Evolutionary conservation across 2,888 invertebrate species (phyloP).

Genomic region (Dugesia japonica): DNA sequence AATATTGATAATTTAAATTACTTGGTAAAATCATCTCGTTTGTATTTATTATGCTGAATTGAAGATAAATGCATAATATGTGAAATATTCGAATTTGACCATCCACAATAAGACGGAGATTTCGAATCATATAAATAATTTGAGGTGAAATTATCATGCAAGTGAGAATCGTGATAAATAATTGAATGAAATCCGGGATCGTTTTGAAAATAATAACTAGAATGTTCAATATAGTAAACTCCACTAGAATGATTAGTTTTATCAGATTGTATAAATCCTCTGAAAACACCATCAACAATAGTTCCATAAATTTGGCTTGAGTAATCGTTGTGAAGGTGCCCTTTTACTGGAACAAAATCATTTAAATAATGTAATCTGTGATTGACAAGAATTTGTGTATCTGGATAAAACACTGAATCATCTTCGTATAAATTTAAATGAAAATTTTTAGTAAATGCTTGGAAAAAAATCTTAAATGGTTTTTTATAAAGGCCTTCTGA

Average conservation of each 20-base stretch:
- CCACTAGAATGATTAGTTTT: conserved; percentile 40
- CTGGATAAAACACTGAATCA: neutral
- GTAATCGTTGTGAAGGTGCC: conserved; percentile 57
- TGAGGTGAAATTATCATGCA: neutral
- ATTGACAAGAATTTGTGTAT: neutral
- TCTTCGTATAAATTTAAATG: neutral
- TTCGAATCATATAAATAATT: too few relatives aligned
- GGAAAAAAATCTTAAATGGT: too few relatives aligned
- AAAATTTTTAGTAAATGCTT: neutral
- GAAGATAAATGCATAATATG: neutral
- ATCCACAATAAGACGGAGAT: neutral
- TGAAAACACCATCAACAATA: conserved; percentile 78
- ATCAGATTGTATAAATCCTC: conserved; percentile 75
- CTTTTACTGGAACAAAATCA: neutral
- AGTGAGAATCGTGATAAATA: conserved; percentile 72
- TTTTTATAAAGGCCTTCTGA: neutral
- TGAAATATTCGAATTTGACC: neutral
- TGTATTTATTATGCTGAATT: neutral
- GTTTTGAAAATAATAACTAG: neutral
- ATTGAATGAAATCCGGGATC: conserved; percentile 66
- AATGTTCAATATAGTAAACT: neutral
- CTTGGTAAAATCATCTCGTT: too few relatives aligned
- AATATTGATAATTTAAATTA: too few relatives aligned
- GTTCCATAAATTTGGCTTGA: conserved; percentile 79
- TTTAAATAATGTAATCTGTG: neutral